Conservation (phyloP, 2,888 invertebrate genomes). For the Zaprionus bogoriensis region DNA sequence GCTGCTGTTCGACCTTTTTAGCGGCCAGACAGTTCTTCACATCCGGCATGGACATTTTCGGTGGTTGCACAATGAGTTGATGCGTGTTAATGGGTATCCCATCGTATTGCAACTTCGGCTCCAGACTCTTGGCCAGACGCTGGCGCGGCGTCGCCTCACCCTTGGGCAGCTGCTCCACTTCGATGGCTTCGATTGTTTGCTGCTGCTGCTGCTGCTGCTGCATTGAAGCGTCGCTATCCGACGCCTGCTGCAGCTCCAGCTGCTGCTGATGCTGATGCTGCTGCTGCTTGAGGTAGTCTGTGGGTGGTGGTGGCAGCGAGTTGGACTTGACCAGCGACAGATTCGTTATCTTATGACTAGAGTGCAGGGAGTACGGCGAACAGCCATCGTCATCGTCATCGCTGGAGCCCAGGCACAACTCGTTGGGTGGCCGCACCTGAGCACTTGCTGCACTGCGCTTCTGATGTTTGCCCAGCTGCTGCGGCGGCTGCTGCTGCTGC, state of each 20-base stretch:
- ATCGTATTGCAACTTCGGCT: slow-evolving; percentile 18
- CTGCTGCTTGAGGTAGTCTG: slow-evolving; percentile 44
- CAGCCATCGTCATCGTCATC: slow-evolving; percentile 22
- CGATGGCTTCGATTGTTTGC: no score
- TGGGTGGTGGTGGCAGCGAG: slow-evolving; percentile 75
- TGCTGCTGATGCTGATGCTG: slow-evolving; percentile 15
- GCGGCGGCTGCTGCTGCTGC: slow-evolving; percentile 28
- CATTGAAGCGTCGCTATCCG: no score
- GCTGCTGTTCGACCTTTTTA: background rate
- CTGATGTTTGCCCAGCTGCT: no score
- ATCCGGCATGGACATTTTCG: slow-evolving; percentile 25
- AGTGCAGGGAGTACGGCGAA: slow-evolving; percentile 39
- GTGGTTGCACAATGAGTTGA: slow-evolving; percentile 43
- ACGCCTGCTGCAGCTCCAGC: no score
- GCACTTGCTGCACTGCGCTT: slow-evolving; percentile 24
- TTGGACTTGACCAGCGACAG: slow-evolving; percentile 58
- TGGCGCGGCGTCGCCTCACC: no score
- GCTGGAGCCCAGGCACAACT: background rate
- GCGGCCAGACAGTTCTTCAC: slow-evolving; percentile 19
- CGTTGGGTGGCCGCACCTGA: no score
- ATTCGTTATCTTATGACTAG: slow-evolving; percentile 60
- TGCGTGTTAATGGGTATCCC: slow-evolving; percentile 33
- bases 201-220: slow-evolving; percentile 1
- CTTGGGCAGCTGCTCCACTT: no score
- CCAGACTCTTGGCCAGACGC: slow-evolving; percentile 42